Percentiles rank a stretch among this genome's conserved stretches.
Conservation (phyloP, 2,888 invertebrate genomes). For the Brachylomia viminalis region DNA sequence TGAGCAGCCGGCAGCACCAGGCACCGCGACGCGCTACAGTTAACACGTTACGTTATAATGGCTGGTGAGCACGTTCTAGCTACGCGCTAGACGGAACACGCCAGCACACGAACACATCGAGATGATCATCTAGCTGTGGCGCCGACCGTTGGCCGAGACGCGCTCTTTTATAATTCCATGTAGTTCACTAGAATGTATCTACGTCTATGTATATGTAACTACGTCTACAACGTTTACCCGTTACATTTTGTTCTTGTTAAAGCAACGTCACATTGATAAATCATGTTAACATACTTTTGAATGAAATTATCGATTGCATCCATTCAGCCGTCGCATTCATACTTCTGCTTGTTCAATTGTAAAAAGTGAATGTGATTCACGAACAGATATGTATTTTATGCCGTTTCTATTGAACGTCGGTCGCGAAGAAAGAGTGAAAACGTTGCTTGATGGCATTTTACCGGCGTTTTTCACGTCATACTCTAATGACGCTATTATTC, state of each 20-base stretch:
- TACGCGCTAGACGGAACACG: conserved; percentile 70
- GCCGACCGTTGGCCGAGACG: conserved; percentile 63
- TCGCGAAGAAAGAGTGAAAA: conserved; percentile 81
- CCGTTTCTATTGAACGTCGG: conserved; percentile 74
- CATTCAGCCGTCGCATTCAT: conserved; percentile 50
- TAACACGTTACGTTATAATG: conserved; percentile 78
- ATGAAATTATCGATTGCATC: conserved; percentile 60
- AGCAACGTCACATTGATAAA: conserved; percentile 34
- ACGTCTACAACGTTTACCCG: conserved; percentile 13
- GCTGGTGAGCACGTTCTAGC: conserved; percentile 71
- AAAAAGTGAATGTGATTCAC: conserved; percentile 75
- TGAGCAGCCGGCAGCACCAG: conserved; percentile 65
- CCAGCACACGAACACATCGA: conserved; percentile 67
- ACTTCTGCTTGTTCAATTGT: conserved; percentile 48
- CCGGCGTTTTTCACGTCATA: conserved; percentile 74
- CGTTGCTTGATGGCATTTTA: conserved; percentile 66
- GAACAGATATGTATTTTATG: conserved; percentile 63
- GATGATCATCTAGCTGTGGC: conserved; percentile 70
- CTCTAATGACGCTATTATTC: conserved; percentile 83
- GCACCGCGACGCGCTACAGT: conserved; percentile 83
- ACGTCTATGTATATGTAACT: background rate
- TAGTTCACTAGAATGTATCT: conserved; percentile 47
- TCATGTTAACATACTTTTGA: conserved; percentile 44
- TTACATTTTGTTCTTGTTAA: conserved; percentile 35
- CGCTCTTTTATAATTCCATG: conserved; percentile 38